Conservation (phyloP, 2,113 vertebrate genomes). For the Cryptotis parvus region DNA sequence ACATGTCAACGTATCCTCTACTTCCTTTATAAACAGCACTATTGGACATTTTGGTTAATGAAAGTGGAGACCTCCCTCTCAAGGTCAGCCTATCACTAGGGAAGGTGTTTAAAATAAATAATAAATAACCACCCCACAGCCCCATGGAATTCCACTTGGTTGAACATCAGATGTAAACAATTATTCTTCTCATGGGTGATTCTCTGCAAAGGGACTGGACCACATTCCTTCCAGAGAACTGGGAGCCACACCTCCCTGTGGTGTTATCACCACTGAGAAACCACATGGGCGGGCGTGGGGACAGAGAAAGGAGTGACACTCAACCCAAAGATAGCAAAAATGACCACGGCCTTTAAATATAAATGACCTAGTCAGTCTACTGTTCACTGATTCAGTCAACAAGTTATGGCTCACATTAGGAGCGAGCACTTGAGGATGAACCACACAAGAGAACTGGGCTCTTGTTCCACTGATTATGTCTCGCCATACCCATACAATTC, state of each 20-base stretch:
- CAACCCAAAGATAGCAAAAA: neutral
- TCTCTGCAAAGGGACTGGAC: constrained; percentile 4
- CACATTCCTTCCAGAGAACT: neutral
- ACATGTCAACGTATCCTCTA: neutral
- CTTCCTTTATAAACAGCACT: neutral
- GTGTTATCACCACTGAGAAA: neutral
- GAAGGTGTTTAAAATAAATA: neutral
- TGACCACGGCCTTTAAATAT: neutral
- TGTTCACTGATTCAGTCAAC: neutral
- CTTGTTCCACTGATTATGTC: neutral
- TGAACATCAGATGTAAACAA: neutral
- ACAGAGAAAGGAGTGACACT: neutral
- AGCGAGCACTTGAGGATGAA: neutral
- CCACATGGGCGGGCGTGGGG: neutral
- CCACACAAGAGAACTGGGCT: neutral
- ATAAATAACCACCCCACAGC: neutral
- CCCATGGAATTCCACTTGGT: neutral
- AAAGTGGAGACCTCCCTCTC: neutral
- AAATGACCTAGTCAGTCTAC: constrained; percentile 7
- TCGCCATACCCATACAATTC: constrained; percentile 25
- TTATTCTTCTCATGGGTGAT: neutral
- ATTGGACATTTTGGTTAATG: neutral
- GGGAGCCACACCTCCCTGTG: neutral
- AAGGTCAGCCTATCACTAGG: neutral
- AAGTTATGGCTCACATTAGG: neutral